Evolutionary conservation across 2,888 invertebrate genomes (phyloP), one percentile per base, ranked within the genome.

Genomic region (Synergus itoensis): DNA sequence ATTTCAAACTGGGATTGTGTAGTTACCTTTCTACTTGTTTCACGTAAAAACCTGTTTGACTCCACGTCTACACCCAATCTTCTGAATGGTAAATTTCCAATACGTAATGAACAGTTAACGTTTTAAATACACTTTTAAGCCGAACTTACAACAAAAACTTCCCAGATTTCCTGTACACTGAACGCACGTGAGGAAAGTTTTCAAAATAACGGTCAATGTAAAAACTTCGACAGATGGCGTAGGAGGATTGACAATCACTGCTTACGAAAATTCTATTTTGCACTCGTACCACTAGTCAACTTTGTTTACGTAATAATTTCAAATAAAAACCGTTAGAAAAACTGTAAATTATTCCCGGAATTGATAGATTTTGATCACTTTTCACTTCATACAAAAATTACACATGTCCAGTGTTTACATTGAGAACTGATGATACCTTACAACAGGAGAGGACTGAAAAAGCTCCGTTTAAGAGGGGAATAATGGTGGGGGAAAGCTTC

Each of bases 11-110:
- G 5, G 8, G 40, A 45, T 67, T 12, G 45, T 21, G 45, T 45
- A 53, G 53, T 73, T 73, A 73, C 73, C 73, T 73, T 73, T 73
- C 73, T 73, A 73, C 36, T 73, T 53, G 48, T 73, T 48, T 73
- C 28, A 53, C 11, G 36, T 28, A 36, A 69, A 53, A 73, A 73
- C 73, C 73, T 73, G 73, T 73, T 73, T 48, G 73, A 53, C 73
- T 73, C 36, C 73, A 48, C 73, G 73, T 40, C 53, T 73, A 53
- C 40, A 45, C n/a, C 48, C 36, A 48, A 73, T 73, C 53, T 53
- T 28, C 48, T 5, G 48, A 69, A 69, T 69, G 36, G 28, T 53
- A 16, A 73, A 73, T 48, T 53, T 73, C 48, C 12, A 73, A 73
- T 73, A 73, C 8, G 48, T 53, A 53, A 73, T 40, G 8, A 73